Base-by-base conservation (phyloP, 2,888 invertebrate species). In the Cheilosia soror region DNA sequence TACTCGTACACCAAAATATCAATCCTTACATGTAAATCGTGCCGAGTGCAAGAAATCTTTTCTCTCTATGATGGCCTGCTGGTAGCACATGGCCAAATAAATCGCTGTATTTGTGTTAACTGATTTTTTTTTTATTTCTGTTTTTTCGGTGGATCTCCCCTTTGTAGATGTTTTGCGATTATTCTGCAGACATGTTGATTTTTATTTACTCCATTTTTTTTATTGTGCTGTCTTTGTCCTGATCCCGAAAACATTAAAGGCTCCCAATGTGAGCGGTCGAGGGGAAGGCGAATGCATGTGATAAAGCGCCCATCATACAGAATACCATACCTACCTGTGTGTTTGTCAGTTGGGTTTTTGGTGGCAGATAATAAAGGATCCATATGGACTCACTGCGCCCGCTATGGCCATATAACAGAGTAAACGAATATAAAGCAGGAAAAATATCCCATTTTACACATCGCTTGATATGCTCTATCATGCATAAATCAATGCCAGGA, bases 381-480 rank as follows among this genome's bases (percentile, higher is more conserved):
- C 60, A 63, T 49, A 66, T 40, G 66, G 40, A 72, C 72, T 55
- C 66, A 31, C 55, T 60, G 29, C 31, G 27, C 53, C n/a, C 68
- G 49, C 79, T 42, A 75, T 75, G 66, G 44, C 31, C 69, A 76
- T 44, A 68, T 47, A 72, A 42, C 77, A 76, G 85, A 81, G 72
- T 81, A 81, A 80, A 85, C 85, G 85, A 85, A 85, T 85, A 85
- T 85, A 88, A 88, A 87, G 88, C 83, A 65, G 87, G 88, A 88
- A 88, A 81, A 87, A 88, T 89, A 89, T 89, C 87, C 88, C 89
- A 90, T 90, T 91, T 91, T 90, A 89, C 91, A 90, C 89, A 88
- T 90, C 88, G 89, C 84, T 91, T 90, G 89, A 89, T 90, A 87
- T 86, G 89, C 88, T 89, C 89, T 88, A 88, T 90, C 91, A 91